Evolutionary conservation across 1,140 invertebrate species (phyloP).

Genomic region (Wasmannia auropunctata): DNA sequence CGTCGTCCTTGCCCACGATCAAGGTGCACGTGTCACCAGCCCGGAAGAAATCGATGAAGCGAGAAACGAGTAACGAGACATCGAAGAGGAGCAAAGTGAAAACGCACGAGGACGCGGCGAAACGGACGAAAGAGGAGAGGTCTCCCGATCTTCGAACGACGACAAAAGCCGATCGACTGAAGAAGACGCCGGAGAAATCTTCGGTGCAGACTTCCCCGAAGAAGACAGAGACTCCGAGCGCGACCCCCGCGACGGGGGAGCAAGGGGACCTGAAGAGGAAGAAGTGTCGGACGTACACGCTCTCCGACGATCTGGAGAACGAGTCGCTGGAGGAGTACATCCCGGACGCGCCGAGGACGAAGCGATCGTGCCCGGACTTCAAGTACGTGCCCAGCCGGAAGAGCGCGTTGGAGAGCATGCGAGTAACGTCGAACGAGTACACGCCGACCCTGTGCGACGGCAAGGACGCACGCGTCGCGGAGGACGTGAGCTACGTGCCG

Average conservation of each 20-base stretch:
- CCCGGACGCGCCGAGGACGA: conserved; percentile 61
- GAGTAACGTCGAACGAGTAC: conserved; percentile 70
- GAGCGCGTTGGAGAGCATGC: conserved; percentile 70
- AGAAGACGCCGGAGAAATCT: conserved; percentile 20
- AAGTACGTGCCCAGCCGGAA: conserved; percentile 76
- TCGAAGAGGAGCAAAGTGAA: conserved; percentile 28
- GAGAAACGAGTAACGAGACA: not conserved
- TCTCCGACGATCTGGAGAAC: not conserved
- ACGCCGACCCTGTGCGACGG: conserved; percentile 57
- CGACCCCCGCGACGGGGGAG: not conserved
- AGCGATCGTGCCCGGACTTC: conserved; percentile 54
- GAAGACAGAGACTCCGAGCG: not conserved
- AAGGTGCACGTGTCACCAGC: conserved; percentile 73
- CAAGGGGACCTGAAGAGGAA: conserved; percentile 31
- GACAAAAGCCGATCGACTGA: conserved; percentile 14
- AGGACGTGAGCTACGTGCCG: conserved; percentile 68
- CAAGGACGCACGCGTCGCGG: not conserved
- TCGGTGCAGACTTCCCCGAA: not conserved
- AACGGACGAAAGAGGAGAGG: not conserved
- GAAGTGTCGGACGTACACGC: conserved; percentile 33
- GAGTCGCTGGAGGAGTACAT: conserved; percentile 74
- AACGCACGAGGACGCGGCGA: not conserved
- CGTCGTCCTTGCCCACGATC: conserved; percentile 71
- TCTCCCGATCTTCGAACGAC: not conserved
- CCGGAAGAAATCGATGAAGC: conserved; percentile 49